Evolutionary conservation across 2,113 vertebrate genomes (phyloP), one percentile per base, ranked within the genome.

Genomic region (Herpetotheres cachinnans): DNA sequence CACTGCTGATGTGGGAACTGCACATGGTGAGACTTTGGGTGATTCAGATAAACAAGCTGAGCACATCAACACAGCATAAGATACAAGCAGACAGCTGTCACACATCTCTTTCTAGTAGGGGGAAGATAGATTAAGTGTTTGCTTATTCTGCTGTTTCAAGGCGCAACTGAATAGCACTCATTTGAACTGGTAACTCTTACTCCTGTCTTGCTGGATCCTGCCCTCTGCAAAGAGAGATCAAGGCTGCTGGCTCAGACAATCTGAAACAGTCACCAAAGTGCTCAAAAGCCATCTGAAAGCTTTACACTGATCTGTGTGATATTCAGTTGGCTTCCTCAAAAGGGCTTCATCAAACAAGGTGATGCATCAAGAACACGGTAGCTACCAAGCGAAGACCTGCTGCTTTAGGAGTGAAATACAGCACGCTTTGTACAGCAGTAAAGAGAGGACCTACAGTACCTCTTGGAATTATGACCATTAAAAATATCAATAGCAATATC

Each of bases 91-190:
- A 22, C 20, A 19, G 70, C 44, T 17, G 29, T 6, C 59, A 24
- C 27, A 2, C 5, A 1, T 21, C 61, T 24, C 63, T 16, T 26
- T 19, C 52, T 32, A 29, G 17, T 2, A 5, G 0, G 6, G 10
- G 65, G 59, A 24, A 13, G 44, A 18, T 2, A 46, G 24, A 21
- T 2, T 18, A 12, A 16, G 38, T 4, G 8, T 32, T 85, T 32
- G 24, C 61, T 62, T 27, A 20, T 50, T n/a, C 81, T 61, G 27
- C 22, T 36, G 5, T 29, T 86, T 42, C 44, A 16, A 38, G 62
- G 78, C 11, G 20, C 42, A 16, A 7, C 34, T 3, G 32, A 44
- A n/a, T 0, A 20, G 20, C 18, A 3, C 16, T 9, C 17, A 2
- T 6, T 26, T 15, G 9, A 58, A 13, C 3, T 3, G 11, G 49